These are phyloP conservation scores for Leptinotarsa lineolata DNA, from an alignment of 1,140 invertebrate species.

Conservation along the genomic window DNA sequence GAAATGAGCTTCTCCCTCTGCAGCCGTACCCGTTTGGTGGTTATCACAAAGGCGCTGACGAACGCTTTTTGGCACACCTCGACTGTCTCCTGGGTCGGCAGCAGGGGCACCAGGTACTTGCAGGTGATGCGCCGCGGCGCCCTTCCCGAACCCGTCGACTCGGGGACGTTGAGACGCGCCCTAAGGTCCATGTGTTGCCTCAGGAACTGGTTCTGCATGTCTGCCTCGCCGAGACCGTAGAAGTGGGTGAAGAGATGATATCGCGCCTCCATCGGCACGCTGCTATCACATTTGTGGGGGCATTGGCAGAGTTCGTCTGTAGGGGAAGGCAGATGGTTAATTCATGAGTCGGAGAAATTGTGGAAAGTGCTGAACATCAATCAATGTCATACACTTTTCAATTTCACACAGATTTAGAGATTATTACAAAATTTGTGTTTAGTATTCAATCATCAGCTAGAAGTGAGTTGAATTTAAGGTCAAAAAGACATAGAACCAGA, in stretches of 20 bases:
- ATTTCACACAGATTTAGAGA: no score
- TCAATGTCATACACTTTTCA: no score
- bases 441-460: no score
- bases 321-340: conserved; percentile 32
- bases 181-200: conserved; percentile 57
- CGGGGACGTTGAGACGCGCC: conserved; percentile 50
- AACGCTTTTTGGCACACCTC: conserved; percentile 63
- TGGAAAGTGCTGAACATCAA: no score
- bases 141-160: conserved; percentile 49
- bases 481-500: no score
- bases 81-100: conserved; percentile 50
- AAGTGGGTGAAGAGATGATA: conserved; percentile 58
- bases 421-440: no score
- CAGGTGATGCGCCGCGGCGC: conserved; percentile 58
- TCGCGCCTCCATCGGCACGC: conserved; percentile 56
- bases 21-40: conserved; percentile 59
- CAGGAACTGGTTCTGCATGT: conserved; percentile 58
- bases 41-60: conserved; percentile 60
- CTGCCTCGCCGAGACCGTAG: conserved; percentile 57
- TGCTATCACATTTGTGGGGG: conserved; percentile 61
- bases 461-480: no score
- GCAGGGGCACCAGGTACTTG: conserved; percentile 58
- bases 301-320: conserved; percentile 61
- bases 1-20: conserved; percentile 60
- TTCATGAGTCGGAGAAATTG: no score